Percentiles rank a stretch among this genome's conserved stretches.
phyloP scores from a whole-genome alignment of 1,140 invertebrate species.

The Drosophila cardini region DNA sequence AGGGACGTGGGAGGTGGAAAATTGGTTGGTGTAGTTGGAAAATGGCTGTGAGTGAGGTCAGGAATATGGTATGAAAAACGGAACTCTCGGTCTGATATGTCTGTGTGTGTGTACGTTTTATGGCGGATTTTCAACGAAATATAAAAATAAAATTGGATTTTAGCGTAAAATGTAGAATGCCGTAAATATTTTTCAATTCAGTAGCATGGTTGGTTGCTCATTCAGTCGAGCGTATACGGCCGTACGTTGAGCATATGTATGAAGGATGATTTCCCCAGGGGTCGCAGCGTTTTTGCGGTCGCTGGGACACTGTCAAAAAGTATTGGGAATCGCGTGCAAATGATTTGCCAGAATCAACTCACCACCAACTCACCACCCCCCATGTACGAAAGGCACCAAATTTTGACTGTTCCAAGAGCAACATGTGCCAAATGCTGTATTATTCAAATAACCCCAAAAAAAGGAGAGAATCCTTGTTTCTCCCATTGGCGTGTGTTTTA shows the following conservation, averaged over 20 bases:
- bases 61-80: not conserved
- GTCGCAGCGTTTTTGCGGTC: slow-evolving; percentile 22
- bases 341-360: slow-evolving; percentile 77
- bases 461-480: not conserved
- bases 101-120: slow-evolving; percentile 56
- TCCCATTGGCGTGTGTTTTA: not conserved
- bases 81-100: slow-evolving; percentile 4
- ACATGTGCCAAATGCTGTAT: slow-evolving; percentile 55
- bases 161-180: slow-evolving; percentile 76
- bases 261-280: slow-evolving; percentile 70
- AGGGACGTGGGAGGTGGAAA: not conserved
- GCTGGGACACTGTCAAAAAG: slow-evolving; percentile 49
- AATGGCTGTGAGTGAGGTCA: slow-evolving; percentile 12
- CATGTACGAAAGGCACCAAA: not conserved
- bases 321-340: slow-evolving; percentile 77
- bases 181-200: slow-evolving; percentile 83
- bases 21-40: no score
- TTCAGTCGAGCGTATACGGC: slow-evolving; percentile 31
- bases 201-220: slow-evolving; percentile 47
- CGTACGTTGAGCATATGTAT: slow-evolving; percentile 29
- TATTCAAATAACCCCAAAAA: slow-evolving; percentile 61
- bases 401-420: slow-evolving; percentile 31
- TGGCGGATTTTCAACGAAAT: slow-evolving; percentile 72
- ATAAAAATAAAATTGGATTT: slow-evolving; percentile 83
- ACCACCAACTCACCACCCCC: slow-evolving; percentile 47